Evolutionary conservation across 1,140 invertebrate genomes (phyloP).

Genomic region (Battus philenor): DNA sequence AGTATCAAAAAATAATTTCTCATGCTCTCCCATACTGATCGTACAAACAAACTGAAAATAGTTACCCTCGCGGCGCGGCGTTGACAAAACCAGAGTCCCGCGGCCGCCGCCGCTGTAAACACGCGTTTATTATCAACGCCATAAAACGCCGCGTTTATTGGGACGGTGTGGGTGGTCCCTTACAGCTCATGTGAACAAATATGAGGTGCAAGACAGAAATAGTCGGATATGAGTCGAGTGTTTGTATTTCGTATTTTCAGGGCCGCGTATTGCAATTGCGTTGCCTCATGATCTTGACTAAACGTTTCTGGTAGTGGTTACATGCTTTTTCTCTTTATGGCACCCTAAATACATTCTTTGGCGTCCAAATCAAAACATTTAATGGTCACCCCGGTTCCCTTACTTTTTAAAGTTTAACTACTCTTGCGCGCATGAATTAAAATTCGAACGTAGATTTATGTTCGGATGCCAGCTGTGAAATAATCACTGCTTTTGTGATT

Average conservation of each 20-base stretch:
- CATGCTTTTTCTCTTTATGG: too few relatives aligned
- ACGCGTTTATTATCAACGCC: slow-evolving; percentile 44
- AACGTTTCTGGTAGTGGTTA: too few relatives aligned
- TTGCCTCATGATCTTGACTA: too few relatives aligned
- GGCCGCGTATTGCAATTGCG: not conserved
- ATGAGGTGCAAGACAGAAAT: slow-evolving; percentile 27
- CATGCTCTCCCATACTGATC: slow-evolving; percentile 19
- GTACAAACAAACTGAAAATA: slow-evolving; percentile 21
- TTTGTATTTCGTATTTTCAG: slow-evolving; percentile 27
- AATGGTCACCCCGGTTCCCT: too few relatives aligned
- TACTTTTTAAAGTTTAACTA: too few relatives aligned
- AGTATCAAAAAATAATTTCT: slow-evolving; percentile 10
- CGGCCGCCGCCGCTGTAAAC: slow-evolving; percentile 38
- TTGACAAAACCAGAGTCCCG: slow-evolving; percentile 28
- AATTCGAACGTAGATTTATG: too few relatives aligned
- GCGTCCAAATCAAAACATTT: too few relatives aligned
- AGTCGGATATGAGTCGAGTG: slow-evolving; percentile 21
- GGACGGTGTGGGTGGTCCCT: slow-evolving; percentile 50
- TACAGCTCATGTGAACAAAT: slow-evolving; percentile 33
- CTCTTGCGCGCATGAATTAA: too few relatives aligned
- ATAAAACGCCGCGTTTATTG: slow-evolving; percentile 52
- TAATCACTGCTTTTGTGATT: too few relatives aligned
- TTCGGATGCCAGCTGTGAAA: too few relatives aligned
- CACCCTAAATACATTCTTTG: too few relatives aligned
- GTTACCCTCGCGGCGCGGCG: slow-evolving; percentile 14